Evolutionary conservation across 37 sponge, comb jelly and placozoan species (phyloP), one percentile per base, ranked within the genome.

Genomic region (Ephydatia muelleri): DNA sequence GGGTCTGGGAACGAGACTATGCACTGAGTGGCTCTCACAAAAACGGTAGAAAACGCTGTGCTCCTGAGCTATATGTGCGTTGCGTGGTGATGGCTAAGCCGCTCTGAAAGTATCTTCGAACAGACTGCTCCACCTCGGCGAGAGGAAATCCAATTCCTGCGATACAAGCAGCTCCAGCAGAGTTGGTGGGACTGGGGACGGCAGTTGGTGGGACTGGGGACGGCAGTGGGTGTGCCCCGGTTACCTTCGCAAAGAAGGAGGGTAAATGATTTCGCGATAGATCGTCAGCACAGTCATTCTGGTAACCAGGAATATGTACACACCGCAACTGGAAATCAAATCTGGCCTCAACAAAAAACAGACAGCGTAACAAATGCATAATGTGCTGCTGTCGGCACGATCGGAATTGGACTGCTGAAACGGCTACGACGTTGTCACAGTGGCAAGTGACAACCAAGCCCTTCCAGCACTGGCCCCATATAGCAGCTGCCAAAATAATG

Each of bases 251-350:
- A 33, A 70, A 68, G 13, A 86, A 80, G 30, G 57, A n/a, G 0
- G 39, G 48, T 27, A 85, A 32, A 3, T 72, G 36, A 67, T 80
- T 75, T 16, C 86, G 72, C n/a, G 85, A 89, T 22, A 89, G 43
- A 48, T 73, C 81, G 67, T 89, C 85, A 35, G 85, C 84, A n/a
- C 66, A 38, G 26, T 16, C 34, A 47, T 88, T 88, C 19, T 70
- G 39, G 23, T 28, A 5, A 31, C 84, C 89, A 30, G 85, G 84
- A 40, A 84, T 43, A 75, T 83, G 89, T 0, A 40, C 65, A 72
- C 85, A 78, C 47, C 39, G 14, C 36, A 77, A 21, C 16, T 25
- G 48, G 33, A 76, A 70, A 68, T 77, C 65, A 38, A 65, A 57
- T 0, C 22, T 43, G 3, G 80, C 84, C 57, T 79, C 39, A 27